These are phyloP conservation scores for Numenius arquata DNA, from an alignment of 2,113 vertebrate species.

Conservation along the genomic window DNA sequence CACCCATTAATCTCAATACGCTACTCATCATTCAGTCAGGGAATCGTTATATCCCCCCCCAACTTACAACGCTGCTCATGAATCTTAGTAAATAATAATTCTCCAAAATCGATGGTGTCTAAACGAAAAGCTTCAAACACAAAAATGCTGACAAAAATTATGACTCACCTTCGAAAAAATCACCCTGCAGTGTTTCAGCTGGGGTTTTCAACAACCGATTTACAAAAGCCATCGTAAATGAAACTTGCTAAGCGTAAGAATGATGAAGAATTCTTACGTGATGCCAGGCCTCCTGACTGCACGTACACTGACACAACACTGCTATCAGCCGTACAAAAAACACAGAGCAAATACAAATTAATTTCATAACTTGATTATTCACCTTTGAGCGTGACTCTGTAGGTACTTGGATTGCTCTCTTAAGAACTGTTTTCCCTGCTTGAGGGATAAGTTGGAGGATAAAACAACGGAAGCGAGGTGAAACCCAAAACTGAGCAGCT, in stretches of 20 bases:
- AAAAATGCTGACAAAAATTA: not conserved
- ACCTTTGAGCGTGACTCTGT: not conserved
- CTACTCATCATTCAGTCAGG: not conserved
- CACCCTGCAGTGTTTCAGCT: not conserved
- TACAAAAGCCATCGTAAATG: not conserved
- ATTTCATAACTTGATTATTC: not conserved
- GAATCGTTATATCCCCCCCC: not conserved
- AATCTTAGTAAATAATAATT: not conserved
- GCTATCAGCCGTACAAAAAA: not conserved
- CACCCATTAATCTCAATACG: not conserved
- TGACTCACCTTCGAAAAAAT: not conserved
- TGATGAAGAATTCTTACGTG: not conserved
- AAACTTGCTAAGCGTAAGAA: not conserved
- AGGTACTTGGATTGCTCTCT: not conserved
- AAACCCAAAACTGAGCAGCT: not conserved
- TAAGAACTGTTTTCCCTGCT: not conserved
- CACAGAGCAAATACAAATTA: not conserved
- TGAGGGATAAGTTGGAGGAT: not conserved
- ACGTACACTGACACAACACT: not conserved
- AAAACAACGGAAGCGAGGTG: not conserved
- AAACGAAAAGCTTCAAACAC: not conserved
- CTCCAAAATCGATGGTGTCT: not conserved
- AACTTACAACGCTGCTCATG: not conserved
- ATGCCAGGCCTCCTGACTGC: not conserved
- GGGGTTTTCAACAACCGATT: not conserved